A percentile compares a stretch with the other conserved stretches of the same genome.
These are phyloP conservation scores for Theropithecus gelada DNA, from an alignment of 2,113 vertebrate genomes.

Conservation along the genomic window DNA sequence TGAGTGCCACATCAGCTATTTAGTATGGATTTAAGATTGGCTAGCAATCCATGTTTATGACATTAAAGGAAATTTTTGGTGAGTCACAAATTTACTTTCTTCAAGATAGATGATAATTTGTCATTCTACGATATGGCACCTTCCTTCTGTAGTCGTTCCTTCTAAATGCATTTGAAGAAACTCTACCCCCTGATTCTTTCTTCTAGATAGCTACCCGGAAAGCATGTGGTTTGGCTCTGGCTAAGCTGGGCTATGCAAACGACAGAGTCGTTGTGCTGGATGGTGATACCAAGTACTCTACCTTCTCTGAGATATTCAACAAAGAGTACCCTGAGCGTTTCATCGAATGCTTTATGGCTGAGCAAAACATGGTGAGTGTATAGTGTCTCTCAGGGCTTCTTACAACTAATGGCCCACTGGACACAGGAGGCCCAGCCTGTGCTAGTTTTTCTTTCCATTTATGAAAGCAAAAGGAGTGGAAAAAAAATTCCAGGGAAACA, in stretches of 20 bases:
- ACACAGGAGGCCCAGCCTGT: not conserved
- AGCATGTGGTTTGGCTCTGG: conserved; percentile 89
- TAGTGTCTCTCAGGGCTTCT: not conserved
- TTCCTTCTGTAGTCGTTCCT: not conserved
- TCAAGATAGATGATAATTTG: not conserved
- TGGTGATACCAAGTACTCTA: conserved; percentile 92
- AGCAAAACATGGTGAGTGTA: conserved; percentile 91
- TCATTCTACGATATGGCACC: not conserved
- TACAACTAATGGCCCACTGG: not conserved
- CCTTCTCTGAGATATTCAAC: conserved; percentile 90
- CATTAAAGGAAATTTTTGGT: not conserved
- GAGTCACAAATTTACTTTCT: not conserved
- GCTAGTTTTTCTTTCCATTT: not conserved
- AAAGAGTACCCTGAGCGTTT: conserved; percentile 90
- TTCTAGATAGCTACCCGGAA: conserved; percentile 88
- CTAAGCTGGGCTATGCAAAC: conserved; percentile 86
- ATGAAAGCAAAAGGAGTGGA: not conserved
- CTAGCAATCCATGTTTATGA: not conserved
- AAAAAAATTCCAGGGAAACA: not conserved
- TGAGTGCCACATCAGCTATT: not conserved
- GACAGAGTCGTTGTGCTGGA: conserved; percentile 88
- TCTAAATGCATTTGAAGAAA: not conserved
- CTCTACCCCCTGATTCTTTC: not conserved
- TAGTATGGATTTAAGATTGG: not conserved
- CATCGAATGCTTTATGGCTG: conserved; percentile 92